Percentiles rank a stretch among this genome's conserved stretches.
These are phyloP conservation scores for Phyllostomus discolor DNA, from an alignment of 2,113 vertebrate genomes.

Conservation along the genomic window DNA sequence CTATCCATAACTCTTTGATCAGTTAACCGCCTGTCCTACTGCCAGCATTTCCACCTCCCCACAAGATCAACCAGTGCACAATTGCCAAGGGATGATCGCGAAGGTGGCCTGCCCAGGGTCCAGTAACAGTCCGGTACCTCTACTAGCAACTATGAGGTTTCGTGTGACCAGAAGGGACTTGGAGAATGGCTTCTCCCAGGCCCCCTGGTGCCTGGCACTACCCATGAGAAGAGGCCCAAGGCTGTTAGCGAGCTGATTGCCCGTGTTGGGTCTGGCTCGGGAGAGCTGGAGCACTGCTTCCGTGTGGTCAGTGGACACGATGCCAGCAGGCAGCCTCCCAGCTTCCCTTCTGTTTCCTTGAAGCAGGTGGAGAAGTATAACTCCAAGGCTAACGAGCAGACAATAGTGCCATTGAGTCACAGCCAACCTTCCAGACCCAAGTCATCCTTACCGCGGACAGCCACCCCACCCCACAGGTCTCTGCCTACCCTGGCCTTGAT, in stretches of 20 bases:
- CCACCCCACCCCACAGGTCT: neutral
- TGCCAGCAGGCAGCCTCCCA: slow-evolving; percentile 85
- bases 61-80: slow-evolving; percentile 87
- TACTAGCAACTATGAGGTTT: slow-evolving; percentile 86
- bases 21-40: neutral
- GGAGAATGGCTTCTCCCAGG: slow-evolving; percentile 86
- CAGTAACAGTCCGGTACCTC: slow-evolving; percentile 88
- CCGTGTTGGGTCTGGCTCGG: slow-evolving; percentile 83
- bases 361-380: slow-evolving; percentile 88
- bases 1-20: neutral
- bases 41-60: neutral
- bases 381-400: slow-evolving; percentile 84
- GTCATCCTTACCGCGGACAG: neutral
- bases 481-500: neutral
- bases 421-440: neutral
- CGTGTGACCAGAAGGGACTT: slow-evolving; percentile 83
- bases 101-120: slow-evolving; percentile 86
- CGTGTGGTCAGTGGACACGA: slow-evolving; percentile 84
- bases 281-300: slow-evolving; percentile 84
- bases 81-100: slow-evolving; percentile 86
- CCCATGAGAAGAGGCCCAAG: slow-evolving; percentile 87
- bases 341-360: slow-evolving; percentile 84
- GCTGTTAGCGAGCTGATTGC: slow-evolving; percentile 86
- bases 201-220: slow-evolving; percentile 87
- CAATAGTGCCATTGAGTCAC: slow-evolving; percentile 78